Evolutionary conservation across 1,140 invertebrate genomes (phyloP), one percentile per base, ranked within the genome.

Genomic region (Yoshiicerus persimilis): DNA sequence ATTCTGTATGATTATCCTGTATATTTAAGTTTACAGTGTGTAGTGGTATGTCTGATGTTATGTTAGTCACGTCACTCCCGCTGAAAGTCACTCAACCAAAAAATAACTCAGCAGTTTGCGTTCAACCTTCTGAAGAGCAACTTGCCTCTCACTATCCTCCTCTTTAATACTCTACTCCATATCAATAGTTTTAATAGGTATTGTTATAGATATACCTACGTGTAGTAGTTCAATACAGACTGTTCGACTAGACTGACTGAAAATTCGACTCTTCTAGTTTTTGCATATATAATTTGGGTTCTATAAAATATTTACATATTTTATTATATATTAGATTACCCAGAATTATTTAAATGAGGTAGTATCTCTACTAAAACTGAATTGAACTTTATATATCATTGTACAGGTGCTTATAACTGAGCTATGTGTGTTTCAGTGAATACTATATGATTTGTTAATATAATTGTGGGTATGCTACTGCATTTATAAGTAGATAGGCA

Each of bases 1-100:
- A 47, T 47, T 11, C 9, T 39, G 13, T 39, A 11, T 39, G 9
- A 39, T n/a, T n/a, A n/a, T n/a, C n/a, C n/a, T n/a, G n/a, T n/a
- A n/a, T n/a, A 13, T 39, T 39, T 39, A 13, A 13, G 38, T 39
- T 39, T 2, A 39, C 13, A 39, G 38, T 39, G 9, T 39, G 38
- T 13, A 39, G 9, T 39, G 38, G 38, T 11, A 39, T 39, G 38
- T 39, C 38, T 39, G 38, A 47, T 47, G 16, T 20, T 47, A 47
- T 20, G 41, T 11, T 30, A 27, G 75, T 80, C 83, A 84, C 39
- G 38, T 41, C 32, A 47, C 83, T 47, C 83, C 85, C 85, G 85
- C 85, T 86, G 85, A 86, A 86, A 86, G 47, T 86, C 85, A 86
- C 85, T 70, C 85, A 86, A 86, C 85, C 85, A 86, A 86, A 86